phyloP scores from a whole-genome alignment of 1,140 invertebrate genomes.

The Gryon sp. region DNA sequence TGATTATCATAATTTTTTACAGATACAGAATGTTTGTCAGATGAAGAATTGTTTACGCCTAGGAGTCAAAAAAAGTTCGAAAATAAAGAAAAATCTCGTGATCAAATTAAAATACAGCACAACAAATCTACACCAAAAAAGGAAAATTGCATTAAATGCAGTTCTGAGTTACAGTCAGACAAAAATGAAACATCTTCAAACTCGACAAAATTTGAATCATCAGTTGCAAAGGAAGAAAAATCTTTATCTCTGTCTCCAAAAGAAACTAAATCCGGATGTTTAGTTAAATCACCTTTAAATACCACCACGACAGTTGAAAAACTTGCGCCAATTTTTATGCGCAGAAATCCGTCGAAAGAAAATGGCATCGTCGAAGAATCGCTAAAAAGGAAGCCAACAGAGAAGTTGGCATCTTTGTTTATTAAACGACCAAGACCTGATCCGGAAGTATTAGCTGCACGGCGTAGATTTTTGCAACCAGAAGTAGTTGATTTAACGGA shows the following conservation, averaged over 20 bases:
- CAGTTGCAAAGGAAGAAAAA: not conserved
- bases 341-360: constrained; percentile 25
- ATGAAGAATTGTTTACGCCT: constrained; percentile 59
- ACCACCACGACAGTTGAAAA: constrained; percentile 6
- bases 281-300: not conserved
- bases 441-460: constrained; percentile 64
- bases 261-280: not conserved
- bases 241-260: not conserved
- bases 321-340: constrained; percentile 29
- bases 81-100: constrained; percentile 2
- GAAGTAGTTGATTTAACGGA: constrained; percentile 62
- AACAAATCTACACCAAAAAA: constrained; percentile 6
- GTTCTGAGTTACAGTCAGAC: not conserved
- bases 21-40: constrained; percentile 23
- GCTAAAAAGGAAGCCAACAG: constrained; percentile 59
- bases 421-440: constrained; percentile 72
- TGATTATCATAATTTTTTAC: constrained; percentile 1
- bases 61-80: constrained; percentile 12
- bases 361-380: constrained; percentile 39
- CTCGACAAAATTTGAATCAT: not conserved
- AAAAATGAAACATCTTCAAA: not conserved
- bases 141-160: constrained; percentile 2
- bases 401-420: constrained; percentile 77
- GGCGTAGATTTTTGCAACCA: constrained; percentile 70
- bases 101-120: constrained; percentile 14